These are phyloP conservation scores for Syngnathus rostellatus DNA, from an alignment of 2,797 vertebrate genomes.

Conservation along the genomic window DNA sequence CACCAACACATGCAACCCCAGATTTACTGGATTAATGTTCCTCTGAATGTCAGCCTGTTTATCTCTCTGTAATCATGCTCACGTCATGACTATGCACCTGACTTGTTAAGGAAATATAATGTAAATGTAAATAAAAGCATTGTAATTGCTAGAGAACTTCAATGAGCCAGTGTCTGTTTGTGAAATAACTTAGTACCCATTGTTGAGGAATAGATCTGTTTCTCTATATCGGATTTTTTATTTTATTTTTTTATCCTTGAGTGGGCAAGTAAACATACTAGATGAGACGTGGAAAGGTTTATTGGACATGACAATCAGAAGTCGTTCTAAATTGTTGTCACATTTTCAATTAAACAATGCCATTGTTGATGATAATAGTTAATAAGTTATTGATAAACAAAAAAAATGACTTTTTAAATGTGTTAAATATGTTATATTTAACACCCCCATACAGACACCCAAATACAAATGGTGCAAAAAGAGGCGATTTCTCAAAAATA, in stretches of 20 bases:
- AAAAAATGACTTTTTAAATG: background rate
- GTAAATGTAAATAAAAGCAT: slow-evolving; percentile 32
- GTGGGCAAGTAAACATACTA: no score
- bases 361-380: background rate
- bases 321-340: background rate
- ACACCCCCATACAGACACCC: background rate
- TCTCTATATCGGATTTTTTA: no score
- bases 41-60: slow-evolving; percentile 49
- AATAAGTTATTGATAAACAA: background rate
- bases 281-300: background rate
- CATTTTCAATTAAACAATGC: background rate
- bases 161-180: background rate
- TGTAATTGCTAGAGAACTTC: background rate
- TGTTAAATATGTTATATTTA: background rate
- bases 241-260: no score
- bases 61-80: slow-evolving; percentile 50
- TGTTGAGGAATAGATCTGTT: background rate
- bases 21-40: slow-evolving; percentile 28
- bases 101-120: slow-evolving; percentile 47
- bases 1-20: slow-evolving; percentile 3
- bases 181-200: background rate
- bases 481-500: background rate
- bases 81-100: slow-evolving; percentile 63
- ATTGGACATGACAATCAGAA: background rate
- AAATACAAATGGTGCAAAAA: background rate